Base-by-base conservation (phyloP, 2,888 invertebrate species). In the Meliscaeva auricollis region DNA sequence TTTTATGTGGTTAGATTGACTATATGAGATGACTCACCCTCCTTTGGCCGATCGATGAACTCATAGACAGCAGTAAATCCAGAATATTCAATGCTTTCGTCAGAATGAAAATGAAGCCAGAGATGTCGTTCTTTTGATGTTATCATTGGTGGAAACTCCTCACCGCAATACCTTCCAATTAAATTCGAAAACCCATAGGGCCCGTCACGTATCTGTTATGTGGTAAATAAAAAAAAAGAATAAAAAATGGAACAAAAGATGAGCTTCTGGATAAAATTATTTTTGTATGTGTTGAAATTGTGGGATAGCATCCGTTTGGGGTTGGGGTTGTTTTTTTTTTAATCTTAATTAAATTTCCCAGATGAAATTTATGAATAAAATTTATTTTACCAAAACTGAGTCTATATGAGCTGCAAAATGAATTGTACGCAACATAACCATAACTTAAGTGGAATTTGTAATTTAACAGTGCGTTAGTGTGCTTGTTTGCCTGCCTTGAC, bases 41-140 rank as follows among this genome's bases (percentile, higher is more conserved):
- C 92, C 30, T 93, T 92, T 30, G 94, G 94, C 84, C 94, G 93
- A 52, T 94, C 94, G 76, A 95, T 92, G 90, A 94, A 95, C 87
- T 94, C 94, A 92, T 95, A 97, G 22, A 96, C 95, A 0, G 96
- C 96, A 88, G 94, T 94, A 92, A 97, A 97, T 1, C 97, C 97
- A 35, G 92, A 93, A 89, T 95, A 95, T 91, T 97, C 96, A 88
- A 97, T 96, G 89, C 95, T 95, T 88, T 96, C 96, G 90, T 97
- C 97, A 8, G 96, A 96, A 88, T 94, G 94, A 92, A 97, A 97
- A 85, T 94, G 94, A 75, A 97, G 93, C 96, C 96, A 97, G 77
- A 97, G 93, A 91, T 95, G 95, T 58, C 96, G 93, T 87, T 95
- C 95, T 79, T 94, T 94, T 17, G 96, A 96, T 73, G 94, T 94